Evolutionary conservation across 2,888 invertebrate genomes (phyloP), one percentile per base, ranked within the genome.

Genomic region (Epistrophe eligans): DNA sequence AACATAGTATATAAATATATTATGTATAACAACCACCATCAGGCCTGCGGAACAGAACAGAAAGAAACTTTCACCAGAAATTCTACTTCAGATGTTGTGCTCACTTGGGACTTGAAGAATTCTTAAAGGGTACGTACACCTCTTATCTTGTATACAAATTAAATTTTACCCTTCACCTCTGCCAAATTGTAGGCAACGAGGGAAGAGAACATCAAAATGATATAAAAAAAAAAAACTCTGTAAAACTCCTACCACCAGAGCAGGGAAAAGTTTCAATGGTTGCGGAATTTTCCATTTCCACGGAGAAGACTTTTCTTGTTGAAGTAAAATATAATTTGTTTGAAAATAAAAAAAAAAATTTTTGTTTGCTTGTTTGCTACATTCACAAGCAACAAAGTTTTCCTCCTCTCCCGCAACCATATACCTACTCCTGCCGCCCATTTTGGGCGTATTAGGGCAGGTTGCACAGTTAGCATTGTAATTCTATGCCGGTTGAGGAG

Each of bases 301-400:
- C 80, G 58, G 77, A 64, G 70, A 82, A 70, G 73, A 82, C 77
- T 85, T 74, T 77, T 73, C 82, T 85, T 85, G 73, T 82, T 81
- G 77, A 73, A 85, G 85, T 85, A 64, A 85, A 84, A 82, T 77
- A 77, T 85, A 85, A 85, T 85, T 85, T 85, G 84, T 81, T 84
- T 72, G 67, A 40, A 24, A 76, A n/a, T n/a, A n/a, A 76, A 52
- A 79, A 67, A 50, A 28, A 55, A 15, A 24, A 24, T 24, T 28
- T 72, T 79, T 79, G 62, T 58, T 66, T 55, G 43, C 66, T 57
- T 45, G 55, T 57, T 64, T 64, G 55, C 57, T 58, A 71, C 79
- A 66, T 52, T 48, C 52, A 60, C 15, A 76, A 57, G 55, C 64
- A 74, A 50, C 32, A 58, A 67, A 73, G 58, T 77, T 83, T 79